phyloP scores from a whole-genome alignment of 1,140 invertebrate species.

The Papilio glaucus region DNA sequence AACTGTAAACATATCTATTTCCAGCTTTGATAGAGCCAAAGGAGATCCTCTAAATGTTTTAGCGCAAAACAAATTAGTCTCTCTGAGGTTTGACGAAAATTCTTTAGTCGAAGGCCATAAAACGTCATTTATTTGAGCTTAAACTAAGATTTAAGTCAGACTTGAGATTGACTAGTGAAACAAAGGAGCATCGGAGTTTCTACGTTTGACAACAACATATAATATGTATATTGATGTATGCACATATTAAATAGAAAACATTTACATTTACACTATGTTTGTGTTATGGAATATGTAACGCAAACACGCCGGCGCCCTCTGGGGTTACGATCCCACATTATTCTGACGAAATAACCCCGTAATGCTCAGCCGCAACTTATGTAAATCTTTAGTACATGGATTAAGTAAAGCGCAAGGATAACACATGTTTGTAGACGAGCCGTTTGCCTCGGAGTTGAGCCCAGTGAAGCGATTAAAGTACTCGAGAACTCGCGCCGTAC shows the following conservation, averaged over 20 bases:
- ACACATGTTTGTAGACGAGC: slow-evolving; percentile 10
- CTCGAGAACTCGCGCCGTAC: background rate
- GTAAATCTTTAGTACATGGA: background rate
- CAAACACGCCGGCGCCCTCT: background rate
- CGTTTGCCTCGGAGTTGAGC: background rate
- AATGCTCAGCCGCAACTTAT: slow-evolving; percentile 12
- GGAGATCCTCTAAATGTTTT: too few species aligned
- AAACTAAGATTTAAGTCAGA: too few species aligned
- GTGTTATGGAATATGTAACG: background rate
- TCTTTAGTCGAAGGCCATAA: too few species aligned
- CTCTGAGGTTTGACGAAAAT: too few species aligned
- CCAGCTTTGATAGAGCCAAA: too few species aligned
- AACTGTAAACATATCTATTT: too few species aligned
- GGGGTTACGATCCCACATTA: background rate
- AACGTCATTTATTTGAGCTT: too few species aligned
- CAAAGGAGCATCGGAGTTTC: too few species aligned
- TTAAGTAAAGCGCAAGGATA: background rate
- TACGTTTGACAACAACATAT: too few species aligned
- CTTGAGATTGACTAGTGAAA: too few species aligned
- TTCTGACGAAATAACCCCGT: background rate
- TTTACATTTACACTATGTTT: background rate
- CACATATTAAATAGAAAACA: background rate
- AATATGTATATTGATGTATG: too few species aligned
- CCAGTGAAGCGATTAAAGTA: slow-evolving; percentile 10
- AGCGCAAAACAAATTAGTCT: too few species aligned